Conservation (phyloP, 2,113 vertebrate species). For the Serinus canaria region DNA sequence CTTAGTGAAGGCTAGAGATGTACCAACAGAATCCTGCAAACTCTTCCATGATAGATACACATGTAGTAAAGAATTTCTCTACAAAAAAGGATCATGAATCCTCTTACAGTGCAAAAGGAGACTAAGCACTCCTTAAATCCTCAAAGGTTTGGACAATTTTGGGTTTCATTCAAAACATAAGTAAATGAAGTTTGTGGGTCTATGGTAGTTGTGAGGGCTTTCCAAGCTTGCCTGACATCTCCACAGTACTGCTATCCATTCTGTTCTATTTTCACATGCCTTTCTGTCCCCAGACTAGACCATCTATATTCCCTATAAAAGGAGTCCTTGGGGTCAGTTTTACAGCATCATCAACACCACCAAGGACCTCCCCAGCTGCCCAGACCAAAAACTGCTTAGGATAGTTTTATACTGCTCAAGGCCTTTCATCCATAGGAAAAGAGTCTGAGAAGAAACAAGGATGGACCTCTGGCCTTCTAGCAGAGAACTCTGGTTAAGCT, state of each 20-base stretch:
- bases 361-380: neutral
- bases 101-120: neutral
- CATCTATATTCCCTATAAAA: neutral
- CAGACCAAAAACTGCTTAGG: neutral
- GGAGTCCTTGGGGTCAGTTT: neutral
- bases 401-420: neutral
- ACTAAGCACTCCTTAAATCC: neutral
- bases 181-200: accelerated
- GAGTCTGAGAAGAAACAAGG: neutral
- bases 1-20: neutral
- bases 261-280: neutral
- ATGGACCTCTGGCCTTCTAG: neutral
- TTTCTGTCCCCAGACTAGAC: neutral
- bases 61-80: neutral
- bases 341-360: neutral
- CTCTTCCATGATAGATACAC: neutral
- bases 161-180: neutral
- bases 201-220: neutral
- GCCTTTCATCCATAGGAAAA: neutral
- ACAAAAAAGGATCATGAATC: neutral
- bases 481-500: neutral
- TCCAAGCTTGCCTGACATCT: neutral
- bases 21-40: neutral
- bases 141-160: neutral
- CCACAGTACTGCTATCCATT: neutral